Evolutionary conservation across 2,888 invertebrate species (phyloP).

Genomic region (Cyaniris semiargus): DNA sequence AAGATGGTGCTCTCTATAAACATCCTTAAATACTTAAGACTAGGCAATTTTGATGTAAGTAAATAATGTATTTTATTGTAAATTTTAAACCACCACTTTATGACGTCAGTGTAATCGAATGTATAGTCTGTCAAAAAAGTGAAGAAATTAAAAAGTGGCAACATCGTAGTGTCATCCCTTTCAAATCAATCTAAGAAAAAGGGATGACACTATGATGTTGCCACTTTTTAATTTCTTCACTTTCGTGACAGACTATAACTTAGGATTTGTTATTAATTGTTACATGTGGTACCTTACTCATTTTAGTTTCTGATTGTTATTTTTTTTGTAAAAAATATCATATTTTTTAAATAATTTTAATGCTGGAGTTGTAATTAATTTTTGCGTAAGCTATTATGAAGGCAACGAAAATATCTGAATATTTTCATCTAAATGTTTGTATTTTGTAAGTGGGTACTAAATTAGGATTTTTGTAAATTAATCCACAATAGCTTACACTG

Average conservation of each 20-base stretch:
- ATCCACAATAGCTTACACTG: neutral
- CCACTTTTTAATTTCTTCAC: too few relatives aligned
- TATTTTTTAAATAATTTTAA: neutral
- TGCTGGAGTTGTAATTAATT: neutral
- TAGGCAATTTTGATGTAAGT: neutral
- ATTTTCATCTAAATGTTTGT: neutral
- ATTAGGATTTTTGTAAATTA: neutral
- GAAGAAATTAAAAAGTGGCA: too few relatives aligned
- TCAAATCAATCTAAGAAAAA: too few relatives aligned
- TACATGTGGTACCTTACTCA: neutral
- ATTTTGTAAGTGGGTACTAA: neutral
- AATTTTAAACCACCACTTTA: slow-evolving; percentile 2
- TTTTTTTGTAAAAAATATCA: neutral
- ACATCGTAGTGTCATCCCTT: too few relatives aligned
- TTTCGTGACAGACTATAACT: too few relatives aligned
- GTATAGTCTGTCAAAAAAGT: too few relatives aligned
- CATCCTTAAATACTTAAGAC: neutral
- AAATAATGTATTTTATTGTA: neutral
- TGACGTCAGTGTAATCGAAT: neutral
- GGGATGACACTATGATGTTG: too few relatives aligned
- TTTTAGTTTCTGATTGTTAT: neutral
- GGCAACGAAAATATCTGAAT: neutral
- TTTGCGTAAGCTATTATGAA: neutral
- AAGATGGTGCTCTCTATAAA: neutral
- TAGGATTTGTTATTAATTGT: neutral